Conservation (phyloP, 2,888 invertebrate species). For the Blomia tropicalis region DNA sequence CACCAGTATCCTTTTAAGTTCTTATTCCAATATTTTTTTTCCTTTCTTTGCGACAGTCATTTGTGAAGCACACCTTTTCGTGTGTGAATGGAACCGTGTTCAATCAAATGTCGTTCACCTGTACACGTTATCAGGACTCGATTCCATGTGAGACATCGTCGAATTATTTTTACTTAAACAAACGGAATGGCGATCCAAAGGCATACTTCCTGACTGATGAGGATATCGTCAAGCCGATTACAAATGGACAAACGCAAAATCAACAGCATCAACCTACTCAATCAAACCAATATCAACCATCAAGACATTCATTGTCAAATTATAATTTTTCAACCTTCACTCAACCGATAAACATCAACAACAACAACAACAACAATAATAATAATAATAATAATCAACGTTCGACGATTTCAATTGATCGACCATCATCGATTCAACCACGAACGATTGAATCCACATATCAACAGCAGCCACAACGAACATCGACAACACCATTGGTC, state of each 20-base stretch:
- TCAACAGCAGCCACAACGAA: too few species aligned
- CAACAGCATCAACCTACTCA: too few species aligned
- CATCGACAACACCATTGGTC: background rate
- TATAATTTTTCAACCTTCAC: too few species aligned
- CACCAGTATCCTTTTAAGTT: background rate
- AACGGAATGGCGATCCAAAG: slow-evolving; percentile 14
- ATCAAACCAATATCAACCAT: too few species aligned
- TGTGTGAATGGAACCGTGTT: slow-evolving; percentile 24
- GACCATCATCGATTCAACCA: too few species aligned
- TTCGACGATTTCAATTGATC: too few species aligned
- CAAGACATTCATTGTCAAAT: too few species aligned
- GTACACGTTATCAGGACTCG: slow-evolving; percentile 13
- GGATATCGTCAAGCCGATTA: slow-evolving; percentile 4
- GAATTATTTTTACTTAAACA: slow-evolving; percentile 16
- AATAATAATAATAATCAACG: too few species aligned
- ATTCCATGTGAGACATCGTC: slow-evolving; percentile 20
- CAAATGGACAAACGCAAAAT: too few species aligned
- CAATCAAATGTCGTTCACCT: slow-evolving; percentile 22
- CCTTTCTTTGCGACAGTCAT: background rate
- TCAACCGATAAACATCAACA: too few species aligned
- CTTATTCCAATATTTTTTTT: background rate
- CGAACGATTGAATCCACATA: too few species aligned
- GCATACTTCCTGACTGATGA: slow-evolving; percentile 9
- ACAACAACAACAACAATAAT: too few species aligned
- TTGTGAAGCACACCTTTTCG: slow-evolving; percentile 18